phyloP scores from a whole-genome alignment of 2,888 invertebrate species.

The Gastrophysa polygoni region DNA sequence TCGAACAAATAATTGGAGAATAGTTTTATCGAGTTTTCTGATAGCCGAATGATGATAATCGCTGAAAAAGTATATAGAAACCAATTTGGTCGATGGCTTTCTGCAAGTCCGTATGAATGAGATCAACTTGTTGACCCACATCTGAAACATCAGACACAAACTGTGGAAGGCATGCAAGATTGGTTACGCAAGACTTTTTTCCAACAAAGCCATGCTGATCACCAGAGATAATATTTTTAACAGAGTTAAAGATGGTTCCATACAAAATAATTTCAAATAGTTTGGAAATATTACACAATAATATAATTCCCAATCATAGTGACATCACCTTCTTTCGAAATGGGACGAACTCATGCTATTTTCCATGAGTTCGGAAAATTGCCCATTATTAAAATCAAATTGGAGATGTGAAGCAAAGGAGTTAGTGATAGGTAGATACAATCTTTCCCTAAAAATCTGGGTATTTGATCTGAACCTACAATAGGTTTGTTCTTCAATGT shows the following conservation, averaged over 20 bases:
- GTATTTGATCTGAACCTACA: conserved; percentile 17
- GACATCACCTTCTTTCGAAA: background rate
- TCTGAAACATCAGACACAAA: background rate
- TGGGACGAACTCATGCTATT: conserved; percentile 4
- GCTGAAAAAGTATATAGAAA: background rate
- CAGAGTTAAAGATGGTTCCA: conserved; percentile 8
- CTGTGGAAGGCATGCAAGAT: background rate
- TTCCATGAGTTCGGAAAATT: conserved; percentile 3
- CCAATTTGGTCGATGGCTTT: conserved; percentile 10
- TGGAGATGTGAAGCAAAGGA: background rate
- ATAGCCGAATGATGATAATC: too few relatives aligned
- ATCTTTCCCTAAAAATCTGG: conserved; percentile 11
- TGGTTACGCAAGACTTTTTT: too few relatives aligned
- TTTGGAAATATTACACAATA: conserved; percentile 11
- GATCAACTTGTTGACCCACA: conserved; percentile 3
- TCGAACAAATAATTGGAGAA: background rate
- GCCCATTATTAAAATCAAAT: background rate
- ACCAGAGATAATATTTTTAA: conserved; percentile 3
- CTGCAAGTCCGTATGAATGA: conserved; percentile 3
- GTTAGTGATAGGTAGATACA: background rate
- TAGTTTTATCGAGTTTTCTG: background rate
- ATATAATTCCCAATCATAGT: conserved; percentile 8
- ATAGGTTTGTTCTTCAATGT: conserved; percentile 16
- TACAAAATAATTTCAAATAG: background rate
- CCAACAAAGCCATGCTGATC: conserved; percentile 11